Conservation (phyloP, 2,888 invertebrate species). For the Lasioglossum oenotherae region DNA sequence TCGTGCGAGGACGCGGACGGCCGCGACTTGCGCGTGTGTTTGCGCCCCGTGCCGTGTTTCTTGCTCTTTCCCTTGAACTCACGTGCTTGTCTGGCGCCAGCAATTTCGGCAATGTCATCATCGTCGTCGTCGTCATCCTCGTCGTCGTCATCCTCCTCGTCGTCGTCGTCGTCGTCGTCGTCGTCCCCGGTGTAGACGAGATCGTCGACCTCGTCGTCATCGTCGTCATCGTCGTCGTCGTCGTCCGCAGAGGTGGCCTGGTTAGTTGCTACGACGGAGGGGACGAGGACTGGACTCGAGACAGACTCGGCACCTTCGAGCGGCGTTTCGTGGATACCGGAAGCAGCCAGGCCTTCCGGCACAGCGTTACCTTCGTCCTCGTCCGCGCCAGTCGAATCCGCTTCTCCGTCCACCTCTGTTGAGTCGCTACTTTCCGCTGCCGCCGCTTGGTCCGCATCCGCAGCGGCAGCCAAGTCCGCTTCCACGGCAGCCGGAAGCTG, state of each 20-base stretch:
- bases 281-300: conserved; percentile 68
- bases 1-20: conserved; percentile 29
- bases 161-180: conserved; percentile 86
- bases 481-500: conserved; percentile 78
- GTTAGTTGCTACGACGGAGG: conserved; percentile 78
- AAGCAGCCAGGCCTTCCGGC: conserved; percentile 83
- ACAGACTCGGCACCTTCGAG: conserved; percentile 82
- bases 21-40: conserved; percentile 76
- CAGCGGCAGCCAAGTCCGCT: conserved; percentile 80
- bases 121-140: conserved; percentile 89
- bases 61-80: conserved; percentile 90
- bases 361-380: conserved; percentile 83
- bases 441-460: conserved; percentile 78
- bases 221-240: conserved; percentile 87
- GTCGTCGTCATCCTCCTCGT: conserved; percentile 88
- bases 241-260: conserved; percentile 87
- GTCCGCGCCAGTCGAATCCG: conserved; percentile 73
- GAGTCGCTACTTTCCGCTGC: conserved; percentile 79
- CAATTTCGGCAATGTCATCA: conserved; percentile 88
- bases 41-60: conserved; percentile 79
- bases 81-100: conserved; percentile 91
- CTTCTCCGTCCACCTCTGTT: conserved; percentile 69
- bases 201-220: conserved; percentile 84
- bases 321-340: conserved; percentile 81
- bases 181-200: conserved; percentile 84